Conservation (phyloP, 2,888 invertebrate genomes). For the Vanessa cardui region DNA sequence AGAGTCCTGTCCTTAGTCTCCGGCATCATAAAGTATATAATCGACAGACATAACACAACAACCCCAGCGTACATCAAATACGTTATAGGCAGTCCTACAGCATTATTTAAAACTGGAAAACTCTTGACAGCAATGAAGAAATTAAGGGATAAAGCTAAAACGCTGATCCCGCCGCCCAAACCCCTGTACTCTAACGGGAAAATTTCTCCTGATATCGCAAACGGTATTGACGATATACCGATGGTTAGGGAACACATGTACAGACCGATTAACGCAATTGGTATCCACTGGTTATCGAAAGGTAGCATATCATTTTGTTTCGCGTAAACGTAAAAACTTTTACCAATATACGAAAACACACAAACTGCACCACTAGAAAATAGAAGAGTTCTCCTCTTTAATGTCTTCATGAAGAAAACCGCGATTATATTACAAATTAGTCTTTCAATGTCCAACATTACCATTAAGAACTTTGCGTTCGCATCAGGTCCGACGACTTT, state of each 20-base stretch:
- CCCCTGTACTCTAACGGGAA: constrained; percentile 85
- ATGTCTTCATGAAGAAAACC: constrained; percentile 83
- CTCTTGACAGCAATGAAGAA: constrained; percentile 86
- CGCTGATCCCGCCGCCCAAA: constrained; percentile 85
- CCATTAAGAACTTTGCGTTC: constrained; percentile 84
- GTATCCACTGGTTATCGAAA: constrained; percentile 71
- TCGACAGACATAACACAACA: constrained; percentile 75
- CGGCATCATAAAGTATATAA: constrained; percentile 84
- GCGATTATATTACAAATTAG: constrained; percentile 84
- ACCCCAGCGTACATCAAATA: constrained; percentile 84
- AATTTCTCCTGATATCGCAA: constrained; percentile 88
- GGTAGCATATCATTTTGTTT: constrained; percentile 58
- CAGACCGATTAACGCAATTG: constrained; percentile 74
- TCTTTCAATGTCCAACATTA: constrained; percentile 85
- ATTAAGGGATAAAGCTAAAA: constrained; percentile 84
- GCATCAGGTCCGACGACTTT: constrained; percentile 83
- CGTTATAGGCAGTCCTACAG: constrained; percentile 80
- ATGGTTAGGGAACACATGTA: constrained; percentile 84
- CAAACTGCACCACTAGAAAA: constrained; percentile 84
- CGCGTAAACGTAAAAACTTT: constrained; percentile 73
- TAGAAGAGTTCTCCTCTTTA: constrained; percentile 83
- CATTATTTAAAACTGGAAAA: constrained; percentile 81
- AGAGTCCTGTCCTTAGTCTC: constrained; percentile 87
- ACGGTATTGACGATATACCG: constrained; percentile 86
- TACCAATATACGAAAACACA: constrained; percentile 79